Base-by-base conservation (phyloP, 2,888 invertebrate genomes). In the Plebejus anna region DNA sequence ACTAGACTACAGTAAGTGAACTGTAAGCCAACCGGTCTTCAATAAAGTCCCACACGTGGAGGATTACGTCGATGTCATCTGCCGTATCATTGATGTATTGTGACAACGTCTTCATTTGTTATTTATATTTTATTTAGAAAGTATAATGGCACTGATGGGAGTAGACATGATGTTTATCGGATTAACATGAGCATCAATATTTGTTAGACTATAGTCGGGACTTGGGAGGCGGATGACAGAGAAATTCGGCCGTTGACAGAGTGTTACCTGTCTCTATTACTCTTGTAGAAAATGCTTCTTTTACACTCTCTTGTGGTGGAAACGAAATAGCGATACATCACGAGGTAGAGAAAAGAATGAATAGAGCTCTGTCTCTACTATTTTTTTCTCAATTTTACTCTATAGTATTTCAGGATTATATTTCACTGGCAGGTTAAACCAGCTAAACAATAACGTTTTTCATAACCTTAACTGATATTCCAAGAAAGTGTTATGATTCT, bases 121-220 rank as follows among this genome's bases (percentile, higher is more conserved):
- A 72, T 72, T 51, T 51, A 47, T 72, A 51, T 72, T 47, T 72
- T 72, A 38, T 72, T 72, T 51, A 72, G 72, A 72, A 72, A 72
- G 72, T 71, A 42, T 71, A 22, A 42, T 71, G 38, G 42, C n/a
- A 38, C 22, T 71, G 71, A 71, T 42, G 32, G 71, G 22, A 71
- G 42, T 47, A 42, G 42, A 71, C 38, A 22, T 42, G 42, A 71
- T 71, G 42, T 71, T 71, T 71, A 42, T 71, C 70, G 16, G 36
- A n/a, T 36, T 13, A n/a, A 16, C 38, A 42, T n/a, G n/a, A 70
- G 6, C 16, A 32, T 36, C 36, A 32, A 70, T 70, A 36, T 32
- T 55, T 4, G 55, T 55, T 16, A 55, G 55, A 0, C 55, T 55
- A 16, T 16, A 55, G 51, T 55, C 4, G 51, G 51, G 51, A 55